Evolutionary conservation across 2,113 vertebrate species (phyloP).

Genomic region (Ginglymostoma cirratum): DNA sequence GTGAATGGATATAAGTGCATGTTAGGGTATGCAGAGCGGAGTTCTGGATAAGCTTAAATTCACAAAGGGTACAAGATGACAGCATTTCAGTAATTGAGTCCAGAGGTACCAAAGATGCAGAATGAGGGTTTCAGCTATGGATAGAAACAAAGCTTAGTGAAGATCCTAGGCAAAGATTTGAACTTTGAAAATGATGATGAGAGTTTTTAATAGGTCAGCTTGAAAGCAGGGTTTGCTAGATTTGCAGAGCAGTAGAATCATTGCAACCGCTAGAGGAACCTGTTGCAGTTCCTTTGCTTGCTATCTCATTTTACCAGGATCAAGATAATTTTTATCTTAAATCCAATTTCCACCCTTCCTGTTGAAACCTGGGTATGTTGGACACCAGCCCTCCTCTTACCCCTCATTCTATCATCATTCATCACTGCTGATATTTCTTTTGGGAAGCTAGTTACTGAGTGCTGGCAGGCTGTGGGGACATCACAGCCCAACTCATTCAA

Average conservation of each 20-base stretch:
- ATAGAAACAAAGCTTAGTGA: background rate
- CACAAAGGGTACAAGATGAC: background rate
- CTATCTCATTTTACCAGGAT: background rate
- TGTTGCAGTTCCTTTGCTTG: background rate
- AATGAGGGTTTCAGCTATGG: background rate
- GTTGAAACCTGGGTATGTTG: background rate
- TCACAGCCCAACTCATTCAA: background rate
- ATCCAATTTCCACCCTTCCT: background rate
- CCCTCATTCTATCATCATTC: background rate
- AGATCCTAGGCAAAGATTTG: background rate
- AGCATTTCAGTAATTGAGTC: background rate
- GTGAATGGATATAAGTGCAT: background rate
- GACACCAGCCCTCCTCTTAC: background rate
- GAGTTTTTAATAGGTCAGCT: background rate
- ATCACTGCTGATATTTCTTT: background rate
- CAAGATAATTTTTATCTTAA: background rate
- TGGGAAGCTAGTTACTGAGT: background rate
- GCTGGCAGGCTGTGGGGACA: background rate
- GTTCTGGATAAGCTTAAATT: background rate
- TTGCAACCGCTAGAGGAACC: background rate
- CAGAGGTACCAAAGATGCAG: background rate
- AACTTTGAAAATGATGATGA: background rate
- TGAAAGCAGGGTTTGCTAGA: background rate
- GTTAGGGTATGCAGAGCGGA: background rate
- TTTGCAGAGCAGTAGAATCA: background rate